phyloP scores from a whole-genome alignment of 2,113 vertebrate species.

The Corydoras sp. region DNA sequence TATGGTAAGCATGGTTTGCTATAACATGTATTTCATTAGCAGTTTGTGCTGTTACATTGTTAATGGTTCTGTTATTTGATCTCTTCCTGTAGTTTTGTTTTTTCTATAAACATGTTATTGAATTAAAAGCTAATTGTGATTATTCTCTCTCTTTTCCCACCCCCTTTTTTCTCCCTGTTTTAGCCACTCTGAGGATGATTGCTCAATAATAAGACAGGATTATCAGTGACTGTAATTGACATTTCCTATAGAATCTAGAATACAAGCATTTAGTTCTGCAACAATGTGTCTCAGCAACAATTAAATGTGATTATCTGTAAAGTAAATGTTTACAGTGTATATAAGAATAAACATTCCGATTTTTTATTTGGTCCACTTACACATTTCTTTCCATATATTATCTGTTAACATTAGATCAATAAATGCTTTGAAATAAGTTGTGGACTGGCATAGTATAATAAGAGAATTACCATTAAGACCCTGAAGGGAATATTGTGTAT shows the following conservation, averaged over 20 bases:
- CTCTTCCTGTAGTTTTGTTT: background rate
- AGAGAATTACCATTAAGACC: constrained; percentile 38
- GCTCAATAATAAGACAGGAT: constrained; percentile 54
- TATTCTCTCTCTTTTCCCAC: background rate
- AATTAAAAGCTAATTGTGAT: background rate
- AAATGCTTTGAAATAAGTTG: constrained; percentile 62
- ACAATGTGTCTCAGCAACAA: constrained; percentile 71
- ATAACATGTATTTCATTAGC: background rate
- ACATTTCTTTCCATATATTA: background rate
- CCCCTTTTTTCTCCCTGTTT: constrained; percentile 47
- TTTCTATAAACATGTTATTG: background rate
- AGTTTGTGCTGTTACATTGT: background rate
- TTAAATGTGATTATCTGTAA: constrained; percentile 78
- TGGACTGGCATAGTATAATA: constrained; percentile 45
- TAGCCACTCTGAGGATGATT: constrained; percentile 79
- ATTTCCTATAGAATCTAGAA: constrained; percentile 75
- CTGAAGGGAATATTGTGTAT: constrained; percentile 18
- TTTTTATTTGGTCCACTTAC: background rate
- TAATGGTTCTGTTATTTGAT: background rate
- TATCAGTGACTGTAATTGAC: constrained; percentile 62
- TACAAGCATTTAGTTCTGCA: constrained; percentile 75
- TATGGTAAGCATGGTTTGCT: constrained; percentile 62
- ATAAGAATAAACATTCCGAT: constrained; percentile 52
- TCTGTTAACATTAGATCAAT: constrained; percentile 49
- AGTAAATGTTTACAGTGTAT: constrained; percentile 86